phyloP scores from a whole-genome alignment of 2,113 vertebrate genomes.

The Formicarius rufipectus region DNA sequence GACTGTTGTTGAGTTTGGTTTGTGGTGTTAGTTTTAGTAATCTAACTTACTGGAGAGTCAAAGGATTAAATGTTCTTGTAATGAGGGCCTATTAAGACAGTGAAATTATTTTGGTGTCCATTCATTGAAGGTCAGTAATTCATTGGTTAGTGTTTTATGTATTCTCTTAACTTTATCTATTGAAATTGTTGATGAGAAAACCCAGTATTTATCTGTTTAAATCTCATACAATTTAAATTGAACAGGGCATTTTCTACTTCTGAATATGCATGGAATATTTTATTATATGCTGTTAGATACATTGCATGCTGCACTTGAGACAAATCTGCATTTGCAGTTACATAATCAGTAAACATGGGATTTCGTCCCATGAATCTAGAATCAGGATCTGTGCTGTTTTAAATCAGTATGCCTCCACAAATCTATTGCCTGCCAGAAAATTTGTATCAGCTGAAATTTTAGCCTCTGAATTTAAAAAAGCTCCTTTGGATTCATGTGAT shows the following conservation, averaged over 20 bases:
- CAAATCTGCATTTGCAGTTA: slow-evolving; percentile 3
- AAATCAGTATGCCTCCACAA: slow-evolving; percentile 4
- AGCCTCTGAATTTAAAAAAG: slow-evolving; percentile 2
- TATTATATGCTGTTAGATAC: neutral
- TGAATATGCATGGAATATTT: neutral
- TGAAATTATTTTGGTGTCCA: neutral
- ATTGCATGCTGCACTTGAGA: neutral
- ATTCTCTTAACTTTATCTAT: neutral
- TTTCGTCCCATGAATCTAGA: neutral
- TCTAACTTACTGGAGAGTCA: neutral
- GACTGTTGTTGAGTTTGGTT: neutral
- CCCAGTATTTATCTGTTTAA: neutral
- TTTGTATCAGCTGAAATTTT: neutral
- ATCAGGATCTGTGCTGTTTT: neutral
- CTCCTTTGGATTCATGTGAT: neutral
- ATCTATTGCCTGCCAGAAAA: slow-evolving; percentile 20
- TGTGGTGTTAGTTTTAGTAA: neutral
- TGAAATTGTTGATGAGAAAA: neutral
- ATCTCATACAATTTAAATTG: neutral
- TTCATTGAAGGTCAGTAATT: neutral
- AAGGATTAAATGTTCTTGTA: neutral
- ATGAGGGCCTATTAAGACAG: neutral
- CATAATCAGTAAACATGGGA: slow-evolving; percentile 21
- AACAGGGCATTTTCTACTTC: neutral
- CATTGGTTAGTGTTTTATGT: neutral